phyloP scores from a whole-genome alignment of 2,113 vertebrate genomes.

The Caloenas nicobarica region DNA sequence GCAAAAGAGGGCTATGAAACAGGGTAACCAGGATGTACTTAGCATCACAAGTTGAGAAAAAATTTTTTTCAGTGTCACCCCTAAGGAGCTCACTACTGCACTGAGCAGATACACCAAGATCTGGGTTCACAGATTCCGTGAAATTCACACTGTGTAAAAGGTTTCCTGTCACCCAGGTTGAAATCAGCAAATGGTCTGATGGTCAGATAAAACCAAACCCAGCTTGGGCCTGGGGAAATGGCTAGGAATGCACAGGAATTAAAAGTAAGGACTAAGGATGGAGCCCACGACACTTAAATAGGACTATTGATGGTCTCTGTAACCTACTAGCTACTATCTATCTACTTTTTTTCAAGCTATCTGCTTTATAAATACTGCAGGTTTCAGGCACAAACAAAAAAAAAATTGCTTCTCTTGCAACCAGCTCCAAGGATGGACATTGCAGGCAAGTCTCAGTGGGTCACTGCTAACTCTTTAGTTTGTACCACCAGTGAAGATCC shows the following conservation, averaged over 20 bases:
- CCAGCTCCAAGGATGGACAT: not conserved
- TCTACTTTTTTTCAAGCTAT: not conserved
- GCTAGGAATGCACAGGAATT: not conserved
- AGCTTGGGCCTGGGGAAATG: not conserved
- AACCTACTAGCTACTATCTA: not conserved
- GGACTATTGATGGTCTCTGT: not conserved
- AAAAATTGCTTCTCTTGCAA: not conserved
- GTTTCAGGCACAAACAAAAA: not conserved
- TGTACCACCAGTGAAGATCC: not conserved
- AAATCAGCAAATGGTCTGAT: not conserved
- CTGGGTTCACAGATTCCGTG: not conserved
- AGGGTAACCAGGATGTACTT: not conserved
- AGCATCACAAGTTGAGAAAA: not conserved
- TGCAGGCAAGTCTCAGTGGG: not conserved
- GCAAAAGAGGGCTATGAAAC: not conserved
- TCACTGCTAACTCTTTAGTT: not conserved
- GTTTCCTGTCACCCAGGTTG: not conserved
- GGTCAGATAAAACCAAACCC: not conserved
- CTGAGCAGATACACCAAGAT: not conserved
- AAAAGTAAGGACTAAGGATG: not conserved
- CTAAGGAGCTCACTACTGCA: no score
- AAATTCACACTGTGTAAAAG: not conserved
- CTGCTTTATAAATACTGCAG: not conserved
- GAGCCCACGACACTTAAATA: not conserved
- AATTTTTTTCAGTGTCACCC: accelerated